These are phyloP conservation scores for Urosaurus nigricauda DNA, from an alignment of 2,797 vertebrate species.

Conservation along the genomic window DNA sequence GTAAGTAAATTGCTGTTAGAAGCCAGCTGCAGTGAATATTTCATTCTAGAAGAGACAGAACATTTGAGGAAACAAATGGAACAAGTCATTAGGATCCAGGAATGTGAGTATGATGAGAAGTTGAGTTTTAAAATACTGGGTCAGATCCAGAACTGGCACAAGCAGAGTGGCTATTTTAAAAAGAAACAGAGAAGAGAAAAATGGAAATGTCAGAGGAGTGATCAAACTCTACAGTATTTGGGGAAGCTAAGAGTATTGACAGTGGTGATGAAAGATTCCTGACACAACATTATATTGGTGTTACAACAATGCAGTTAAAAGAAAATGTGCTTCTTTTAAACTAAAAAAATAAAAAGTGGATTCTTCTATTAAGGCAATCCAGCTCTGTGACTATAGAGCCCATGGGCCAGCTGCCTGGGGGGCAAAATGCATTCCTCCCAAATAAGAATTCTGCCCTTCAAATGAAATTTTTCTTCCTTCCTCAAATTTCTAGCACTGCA, in stretches of 20 bases:
- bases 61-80: constrained; percentile 5
- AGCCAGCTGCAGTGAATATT: constrained; percentile 45
- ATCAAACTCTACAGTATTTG: neutral
- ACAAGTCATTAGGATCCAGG: neutral
- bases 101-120: constrained; percentile 29
- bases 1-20: constrained; percentile 24
- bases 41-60: constrained; percentile 20
- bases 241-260: neutral
- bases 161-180: neutral
- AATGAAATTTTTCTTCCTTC: too few relatives aligned
- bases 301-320: neutral
- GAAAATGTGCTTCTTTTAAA: neutral
- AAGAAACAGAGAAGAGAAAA: neutral
- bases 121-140: constrained; percentile 11
- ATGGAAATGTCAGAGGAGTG: neutral
- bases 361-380: neutral
- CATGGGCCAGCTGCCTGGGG: too few relatives aligned
- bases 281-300: neutral
- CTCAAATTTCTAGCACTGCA: too few relatives aligned
- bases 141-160: neutral
- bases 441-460: too few relatives aligned
- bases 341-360: neutral
- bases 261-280: neutral
- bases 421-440: too few relatives aligned
- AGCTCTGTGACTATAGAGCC: too few relatives aligned